These are phyloP conservation scores for Amblyjoppa proteus DNA, from an alignment of 2,888 invertebrate species.

Conservation along the genomic window DNA sequence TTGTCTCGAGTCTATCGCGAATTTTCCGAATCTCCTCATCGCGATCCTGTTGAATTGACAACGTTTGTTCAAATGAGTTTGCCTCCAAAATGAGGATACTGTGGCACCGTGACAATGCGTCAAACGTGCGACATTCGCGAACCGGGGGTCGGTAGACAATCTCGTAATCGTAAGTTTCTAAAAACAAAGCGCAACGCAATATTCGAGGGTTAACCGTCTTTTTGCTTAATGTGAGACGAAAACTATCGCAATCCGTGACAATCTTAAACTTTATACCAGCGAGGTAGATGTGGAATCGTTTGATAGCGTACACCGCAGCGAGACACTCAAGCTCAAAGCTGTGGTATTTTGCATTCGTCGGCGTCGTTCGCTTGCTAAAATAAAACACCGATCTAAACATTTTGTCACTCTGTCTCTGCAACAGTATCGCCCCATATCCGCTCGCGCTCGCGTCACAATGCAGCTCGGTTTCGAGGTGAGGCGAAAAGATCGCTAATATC, in stretches of 20 bases:
- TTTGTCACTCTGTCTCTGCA: slow-evolving; percentile 65
- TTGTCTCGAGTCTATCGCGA: slow-evolving; percentile 56
- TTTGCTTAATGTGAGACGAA: slow-evolving; percentile 68
- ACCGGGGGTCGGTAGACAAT: slow-evolving; percentile 63
- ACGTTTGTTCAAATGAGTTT: slow-evolving; percentile 57
- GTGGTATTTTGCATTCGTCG: slow-evolving; percentile 73
- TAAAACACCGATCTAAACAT: slow-evolving; percentile 68
- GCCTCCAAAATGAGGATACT: slow-evolving; percentile 40
- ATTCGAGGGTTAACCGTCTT: slow-evolving; percentile 67
- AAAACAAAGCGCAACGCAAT: slow-evolving; percentile 65
- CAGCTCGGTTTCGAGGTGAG: slow-evolving; percentile 64
- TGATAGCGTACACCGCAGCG: slow-evolving; percentile 74
- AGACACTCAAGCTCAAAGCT: slow-evolving; percentile 76
- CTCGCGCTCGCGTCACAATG: slow-evolving; percentile 71
- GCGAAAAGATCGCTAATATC: slow-evolving; percentile 66
- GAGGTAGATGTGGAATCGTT: slow-evolving; percentile 76
- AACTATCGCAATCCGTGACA: slow-evolving; percentile 76
- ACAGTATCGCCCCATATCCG: slow-evolving; percentile 67
- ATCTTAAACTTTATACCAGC: slow-evolving; percentile 73
- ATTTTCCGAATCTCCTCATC: slow-evolving; percentile 63
- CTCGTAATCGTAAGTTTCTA: slow-evolving; percentile 68
- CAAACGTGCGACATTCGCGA: slow-evolving; percentile 65
- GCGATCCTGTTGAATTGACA: slow-evolving; percentile 63
- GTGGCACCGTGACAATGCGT: slow-evolving; percentile 64
- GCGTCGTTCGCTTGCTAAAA: slow-evolving; percentile 71